Conservation (phyloP, 1,140 invertebrate genomes). For the Phocides pigmalion region DNA sequence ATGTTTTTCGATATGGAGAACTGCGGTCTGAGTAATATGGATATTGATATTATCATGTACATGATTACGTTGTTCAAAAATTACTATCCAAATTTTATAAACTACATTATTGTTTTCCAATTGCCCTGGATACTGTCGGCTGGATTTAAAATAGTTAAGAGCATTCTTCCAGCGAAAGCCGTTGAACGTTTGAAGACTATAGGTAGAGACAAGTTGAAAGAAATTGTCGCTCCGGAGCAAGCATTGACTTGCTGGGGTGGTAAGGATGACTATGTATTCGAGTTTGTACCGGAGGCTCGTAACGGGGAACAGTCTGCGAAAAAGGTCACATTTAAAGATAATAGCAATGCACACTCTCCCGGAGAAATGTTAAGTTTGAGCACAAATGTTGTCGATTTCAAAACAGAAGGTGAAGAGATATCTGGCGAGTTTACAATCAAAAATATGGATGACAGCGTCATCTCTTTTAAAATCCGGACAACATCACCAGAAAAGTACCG, state of each 20-base stretch:
- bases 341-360: slow-evolving; percentile 36
- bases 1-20: slow-evolving; percentile 59
- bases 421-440: slow-evolving; percentile 45
- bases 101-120: slow-evolving; percentile 57
- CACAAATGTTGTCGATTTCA: slow-evolving; percentile 42
- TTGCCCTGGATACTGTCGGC: slow-evolving; percentile 53
- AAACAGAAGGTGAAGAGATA: slow-evolving; percentile 39
- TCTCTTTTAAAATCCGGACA: slow-evolving; percentile 55
- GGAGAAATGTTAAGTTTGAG: slow-evolving; percentile 46
- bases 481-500: slow-evolving; percentile 51
- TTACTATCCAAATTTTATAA: slow-evolving; percentile 58
- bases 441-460: slow-evolving; percentile 46
- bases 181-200: slow-evolving; percentile 46
- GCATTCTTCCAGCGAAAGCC: slow-evolving; percentile 46
- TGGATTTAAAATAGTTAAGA: slow-evolving; percentile 51
- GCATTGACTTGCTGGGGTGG: slow-evolving; percentile 56
- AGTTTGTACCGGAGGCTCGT: slow-evolving; percentile 47
- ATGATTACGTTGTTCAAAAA: slow-evolving; percentile 51
- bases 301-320: slow-evolving; percentile 28
- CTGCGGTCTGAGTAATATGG: slow-evolving; percentile 51
- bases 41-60: slow-evolving; percentile 49
- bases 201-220: slow-evolving; percentile 52
- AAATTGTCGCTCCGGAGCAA: slow-evolving; percentile 50
- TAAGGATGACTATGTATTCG: slow-evolving; percentile 49
- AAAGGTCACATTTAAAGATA: slow-evolving; percentile 29